Evolutionary conservation across 2,888 invertebrate genomes (phyloP), one percentile per base, ranked within the genome.

Genomic region (Netelia virgata): DNA sequence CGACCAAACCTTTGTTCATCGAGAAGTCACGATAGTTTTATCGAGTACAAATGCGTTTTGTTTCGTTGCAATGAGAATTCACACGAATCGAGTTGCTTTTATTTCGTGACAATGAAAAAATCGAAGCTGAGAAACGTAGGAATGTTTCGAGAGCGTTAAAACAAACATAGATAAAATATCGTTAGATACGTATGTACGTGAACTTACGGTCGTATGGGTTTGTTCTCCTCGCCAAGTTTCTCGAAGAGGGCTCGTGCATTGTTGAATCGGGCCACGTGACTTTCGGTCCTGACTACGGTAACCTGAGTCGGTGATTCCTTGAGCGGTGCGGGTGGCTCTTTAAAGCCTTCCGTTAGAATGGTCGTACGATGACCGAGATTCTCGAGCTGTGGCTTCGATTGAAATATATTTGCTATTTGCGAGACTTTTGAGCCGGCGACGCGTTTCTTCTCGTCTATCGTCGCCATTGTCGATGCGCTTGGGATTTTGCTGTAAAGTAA

Each of bases 241-340:
- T 98, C 98, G 93, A 98, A 98, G 79, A 98, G 95, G 59, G 98
- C 98, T 86, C 98, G 95, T 1, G 98, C 98, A 93, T 97, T 98
- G 93, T 98, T 98, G 93, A 98, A 98, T 85, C 97, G 95, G n/a
- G 98, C 97, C 90, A 97, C 96, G 93, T 98, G 98, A 90, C 97
- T 97, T 94, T 98, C 97, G 18, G 97, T 97, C 86, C 98, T 95
- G 83, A 97, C 97, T 64, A 97, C 97, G 11, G 97, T 96, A 55
- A 96, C 96, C 90, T 96, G 96, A 8, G 91, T 92, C 73, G 93
- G 92, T 63, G 93, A 92, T 74, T 94, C 94, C 83, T 92, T 93
- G 43, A 90, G 88, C 82, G 89, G 92, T 83, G 90, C 91, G 94
- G 94, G 91, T 94, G 95, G 93, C 94, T 95, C 92, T 72, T 92